phyloP scores from a whole-genome alignment of 2,888 invertebrate genomes.

The Lumbricus terrestris region DNA sequence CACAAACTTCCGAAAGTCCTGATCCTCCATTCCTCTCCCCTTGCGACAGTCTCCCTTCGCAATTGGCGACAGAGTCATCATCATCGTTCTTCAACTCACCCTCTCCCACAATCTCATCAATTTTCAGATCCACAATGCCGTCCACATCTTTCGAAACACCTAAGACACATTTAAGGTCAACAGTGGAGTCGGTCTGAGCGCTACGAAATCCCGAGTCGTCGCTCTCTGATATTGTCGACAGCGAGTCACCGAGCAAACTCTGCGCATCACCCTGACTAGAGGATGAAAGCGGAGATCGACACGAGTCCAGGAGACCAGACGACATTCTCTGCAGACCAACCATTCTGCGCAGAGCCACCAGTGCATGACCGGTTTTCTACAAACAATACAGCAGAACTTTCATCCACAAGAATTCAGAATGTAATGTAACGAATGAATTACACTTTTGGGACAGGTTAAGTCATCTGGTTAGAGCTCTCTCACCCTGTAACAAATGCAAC shows the following conservation, averaged over 20 bases:
- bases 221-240: not conserved
- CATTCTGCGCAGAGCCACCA: conserved; percentile 81
- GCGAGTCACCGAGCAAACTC: not conserved
- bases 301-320: not conserved
- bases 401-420: not conserved
- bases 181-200: not conserved
- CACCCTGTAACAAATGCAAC: too few species aligned
- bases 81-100: not conserved
- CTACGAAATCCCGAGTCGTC: not conserved
- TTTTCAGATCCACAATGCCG: not conserved
- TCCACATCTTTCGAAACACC: not conserved
- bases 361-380: conserved; percentile 82
- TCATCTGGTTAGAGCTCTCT: too few species aligned
- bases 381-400: conserved; percentile 18
- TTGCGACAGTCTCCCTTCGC: not conserved
- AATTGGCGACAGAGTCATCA: not conserved
- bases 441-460: too few species aligned
- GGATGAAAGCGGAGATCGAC: not conserved
- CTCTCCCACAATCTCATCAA: not conserved
- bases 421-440: too few species aligned
- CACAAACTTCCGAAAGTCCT: not conserved
- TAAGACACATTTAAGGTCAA: not conserved
- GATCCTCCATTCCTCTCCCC: not conserved
- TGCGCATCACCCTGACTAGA: not conserved
- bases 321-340: conserved; percentile 34